Conservation (phyloP, 2,888 invertebrate genomes). For the Pandemis corylana region DNA sequence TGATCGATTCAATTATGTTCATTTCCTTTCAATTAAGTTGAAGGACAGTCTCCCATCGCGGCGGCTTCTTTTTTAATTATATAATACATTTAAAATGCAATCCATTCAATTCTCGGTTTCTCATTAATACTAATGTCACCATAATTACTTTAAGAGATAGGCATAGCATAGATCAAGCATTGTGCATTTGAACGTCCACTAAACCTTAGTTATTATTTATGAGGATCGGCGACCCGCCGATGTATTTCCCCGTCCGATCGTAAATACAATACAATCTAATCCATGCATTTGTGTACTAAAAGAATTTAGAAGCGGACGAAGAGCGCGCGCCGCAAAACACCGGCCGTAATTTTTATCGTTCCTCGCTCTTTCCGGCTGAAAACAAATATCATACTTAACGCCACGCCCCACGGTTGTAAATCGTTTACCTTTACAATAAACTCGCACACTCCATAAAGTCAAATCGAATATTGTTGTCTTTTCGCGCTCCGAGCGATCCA, state of each 20-base stretch:
- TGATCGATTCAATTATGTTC: slow-evolving; percentile 60
- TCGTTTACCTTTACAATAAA: slow-evolving; percentile 57
- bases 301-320: slow-evolving; percentile 72
- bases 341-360: slow-evolving; percentile 77
- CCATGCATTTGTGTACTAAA: slow-evolving; percentile 64
- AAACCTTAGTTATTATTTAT: slow-evolving; percentile 30
- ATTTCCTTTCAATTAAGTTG: slow-evolving; percentile 56
- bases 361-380: slow-evolving; percentile 58
- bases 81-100: slow-evolving; percentile 14
- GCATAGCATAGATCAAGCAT: neutral
- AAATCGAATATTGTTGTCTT: slow-evolving; percentile 77
- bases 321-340: slow-evolving; percentile 74
- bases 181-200: neutral
- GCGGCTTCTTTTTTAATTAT: slow-evolving; percentile 12
- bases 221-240: slow-evolving; percentile 30
- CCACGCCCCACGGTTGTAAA: slow-evolving; percentile 63
- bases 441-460: slow-evolving; percentile 66
- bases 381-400: slow-evolving; percentile 70
- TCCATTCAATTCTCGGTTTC: slow-evolving; percentile 15
- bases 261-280: slow-evolving; percentile 42
- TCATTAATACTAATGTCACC: slow-evolving; percentile 8
- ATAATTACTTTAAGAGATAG: slow-evolving; percentile 12
- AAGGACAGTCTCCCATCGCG: slow-evolving; percentile 40
- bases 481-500: slow-evolving; percentile 58
- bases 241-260: slow-evolving; percentile 29